These are phyloP conservation scores for Belgica antarctica DNA, from an alignment of 2,888 invertebrate genomes.

Conservation along the genomic window DNA sequence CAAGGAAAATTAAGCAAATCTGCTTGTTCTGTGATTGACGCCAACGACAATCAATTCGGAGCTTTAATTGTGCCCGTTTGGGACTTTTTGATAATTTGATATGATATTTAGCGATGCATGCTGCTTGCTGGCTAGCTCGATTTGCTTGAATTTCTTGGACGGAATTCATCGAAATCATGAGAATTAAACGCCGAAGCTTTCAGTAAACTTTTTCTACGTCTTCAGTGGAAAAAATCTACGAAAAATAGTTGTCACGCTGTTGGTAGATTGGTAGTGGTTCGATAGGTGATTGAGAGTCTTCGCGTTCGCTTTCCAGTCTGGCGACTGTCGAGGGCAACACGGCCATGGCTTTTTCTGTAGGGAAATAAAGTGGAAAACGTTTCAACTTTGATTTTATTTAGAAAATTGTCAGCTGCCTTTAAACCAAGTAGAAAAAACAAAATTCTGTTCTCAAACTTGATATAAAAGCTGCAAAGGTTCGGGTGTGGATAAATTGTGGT, in stretches of 20 bases:
- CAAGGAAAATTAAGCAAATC: background rate
- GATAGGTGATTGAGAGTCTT: constrained; percentile 57
- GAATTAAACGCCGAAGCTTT: background rate
- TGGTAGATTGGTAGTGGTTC: constrained; percentile 80
- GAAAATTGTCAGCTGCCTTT: no score
- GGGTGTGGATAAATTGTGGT: no score
- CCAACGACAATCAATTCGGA: no score
- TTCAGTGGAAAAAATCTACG: constrained; percentile 54
- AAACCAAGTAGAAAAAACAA: no score
- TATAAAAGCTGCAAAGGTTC: no score
- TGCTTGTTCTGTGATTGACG: background rate
- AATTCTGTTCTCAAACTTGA: no score
- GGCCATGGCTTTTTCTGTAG: constrained; percentile 73
- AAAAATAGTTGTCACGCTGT: constrained; percentile 81
- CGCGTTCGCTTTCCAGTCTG: constrained; percentile 66
- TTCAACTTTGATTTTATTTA: background rate
- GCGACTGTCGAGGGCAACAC: constrained; percentile 63
- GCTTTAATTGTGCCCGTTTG: no score
- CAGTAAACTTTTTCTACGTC: background rate
- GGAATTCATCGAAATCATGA: background rate
- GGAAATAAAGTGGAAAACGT: constrained; percentile 42
- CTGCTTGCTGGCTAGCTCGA: background rate
- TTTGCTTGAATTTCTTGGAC: background rate
- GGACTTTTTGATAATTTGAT: background rate
- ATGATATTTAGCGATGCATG: background rate